Conservation (phyloP, 2,113 vertebrate genomes). For the Hiodon tergisus region DNA sequence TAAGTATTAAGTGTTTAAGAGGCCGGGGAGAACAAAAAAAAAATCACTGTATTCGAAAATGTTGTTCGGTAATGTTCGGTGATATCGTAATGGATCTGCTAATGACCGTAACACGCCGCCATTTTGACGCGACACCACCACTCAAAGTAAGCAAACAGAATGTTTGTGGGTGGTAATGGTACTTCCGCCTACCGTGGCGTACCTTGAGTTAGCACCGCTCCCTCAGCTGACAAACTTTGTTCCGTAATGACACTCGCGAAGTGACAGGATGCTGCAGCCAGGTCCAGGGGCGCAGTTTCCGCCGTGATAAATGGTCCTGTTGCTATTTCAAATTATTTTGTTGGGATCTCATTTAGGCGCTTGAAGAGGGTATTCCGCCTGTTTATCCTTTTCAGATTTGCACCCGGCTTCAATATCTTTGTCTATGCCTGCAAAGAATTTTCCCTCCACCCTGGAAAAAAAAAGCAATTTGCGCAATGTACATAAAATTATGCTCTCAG, state of each 20-base stretch:
- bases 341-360: slow-evolving; percentile 75
- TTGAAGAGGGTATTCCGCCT: slow-evolving; percentile 75
- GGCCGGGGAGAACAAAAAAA: slow-evolving; percentile 9
- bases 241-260: slow-evolving; percentile 41
- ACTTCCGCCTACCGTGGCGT: slow-evolving; percentile 2
- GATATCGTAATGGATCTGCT: slow-evolving; percentile 3
- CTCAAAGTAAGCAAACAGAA: neutral
- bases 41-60: slow-evolving; percentile 4
- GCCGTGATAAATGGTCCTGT: slow-evolving; percentile 71
- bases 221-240: slow-evolving; percentile 26
- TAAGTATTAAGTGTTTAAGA: slow-evolving; percentile 22
- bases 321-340: slow-evolving; percentile 72
- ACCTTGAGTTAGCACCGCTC: neutral
- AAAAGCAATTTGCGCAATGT: slow-evolving; percentile 75
- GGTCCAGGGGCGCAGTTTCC: slow-evolving; percentile 52
- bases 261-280: slow-evolving; percentile 42
- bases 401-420: slow-evolving; percentile 70
- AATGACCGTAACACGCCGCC: slow-evolving; percentile 19
- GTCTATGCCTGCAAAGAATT: slow-evolving; percentile 68
- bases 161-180: slow-evolving; percentile 3
- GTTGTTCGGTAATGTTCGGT: slow-evolving; percentile 22
- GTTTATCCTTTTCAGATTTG: slow-evolving; percentile 76
- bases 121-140: slow-evolving; percentile 11
- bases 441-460: slow-evolving; percentile 47
- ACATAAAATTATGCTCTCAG: slow-evolving; percentile 73